Evolutionary conservation across 2,797 vertebrate species (phyloP), one percentile per base, ranked within the genome.

Genomic region (Chromis chromis): DNA sequence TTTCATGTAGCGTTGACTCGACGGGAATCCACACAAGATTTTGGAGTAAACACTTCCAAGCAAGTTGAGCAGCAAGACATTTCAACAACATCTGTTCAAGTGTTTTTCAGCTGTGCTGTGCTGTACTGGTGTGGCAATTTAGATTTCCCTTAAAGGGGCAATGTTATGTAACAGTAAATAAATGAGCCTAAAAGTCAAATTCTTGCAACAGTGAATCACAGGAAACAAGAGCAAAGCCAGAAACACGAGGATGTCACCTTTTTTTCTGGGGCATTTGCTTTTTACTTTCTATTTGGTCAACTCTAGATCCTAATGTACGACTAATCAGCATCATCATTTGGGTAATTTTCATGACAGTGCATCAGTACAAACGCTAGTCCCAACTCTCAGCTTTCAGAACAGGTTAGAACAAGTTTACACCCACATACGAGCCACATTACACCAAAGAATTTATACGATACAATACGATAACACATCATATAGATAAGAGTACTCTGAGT

Each of bases 21-120:
- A 44, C 19, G 44, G 48, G 21, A 69, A 65, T 70, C 58, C 28
- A 25, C 22, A 66, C 42, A 12, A 49, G 54, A 10, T 65, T 60
- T 57, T 28, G 27, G 44, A 25, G 17, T 27, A 64, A 65, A 84
- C 53, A 40, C 42, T 64, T 69, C 58, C 25, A 58, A 65, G 64
- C 53, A 84, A 72, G 25, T 58, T 60, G 53, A 82, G 54, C 72
- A 81, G 67, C 40, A 5, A 68, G 56, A 78, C 65, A 78, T 79
- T 59, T 70, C n/a, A 64, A 61, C 33, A 78, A 72, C 63, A 79
- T 81, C 63, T 66, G 70, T 53, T 76, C 25, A 63, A n/a, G n/a
- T 11, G 58, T 64, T 62, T 49, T 61, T 13, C 40, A 81, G 63
- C 56, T 50, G 60, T 65, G 65, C 33, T 12, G 8, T 33, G 9